A percentile compares a stretch with the other conserved stretches of the same genome.
These are phyloP conservation scores for Pipistrellus pipistrellus DNA, from an alignment of 2,797 vertebrate species.

Conservation along the genomic window DNA sequence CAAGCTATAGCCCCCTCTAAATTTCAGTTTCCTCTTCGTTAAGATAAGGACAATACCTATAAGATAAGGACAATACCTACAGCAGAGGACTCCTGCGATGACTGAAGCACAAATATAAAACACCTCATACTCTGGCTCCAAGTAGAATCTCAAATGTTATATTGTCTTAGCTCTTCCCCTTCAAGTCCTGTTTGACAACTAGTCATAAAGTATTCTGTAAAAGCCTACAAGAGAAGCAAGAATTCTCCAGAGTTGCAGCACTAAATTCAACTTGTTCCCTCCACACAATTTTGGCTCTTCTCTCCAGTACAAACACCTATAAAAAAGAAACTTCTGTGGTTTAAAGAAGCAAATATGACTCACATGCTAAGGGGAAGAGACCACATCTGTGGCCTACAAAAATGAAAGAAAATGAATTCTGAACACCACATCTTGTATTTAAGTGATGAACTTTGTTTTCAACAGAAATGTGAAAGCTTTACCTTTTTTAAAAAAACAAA, in stretches of 20 bases:
- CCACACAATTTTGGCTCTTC: neutral
- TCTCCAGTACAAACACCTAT: neutral
- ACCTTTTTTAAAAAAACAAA: no score
- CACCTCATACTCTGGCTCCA: neutral
- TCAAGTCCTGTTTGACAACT: neutral
- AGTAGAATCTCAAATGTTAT: neutral
- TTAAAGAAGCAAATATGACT: slow-evolving; percentile 36
- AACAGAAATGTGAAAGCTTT: neutral
- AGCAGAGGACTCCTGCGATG: neutral
- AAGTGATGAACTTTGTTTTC: slow-evolving; percentile 20
- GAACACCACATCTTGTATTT: neutral
- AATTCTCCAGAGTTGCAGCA: neutral
- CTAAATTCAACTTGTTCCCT: neutral
- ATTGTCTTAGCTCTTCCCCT: neutral
- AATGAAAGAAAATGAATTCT: neutral
- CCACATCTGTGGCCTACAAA: neutral
- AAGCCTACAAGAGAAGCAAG: neutral
- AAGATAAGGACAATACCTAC: neutral
- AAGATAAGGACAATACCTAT: neutral
- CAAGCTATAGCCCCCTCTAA: neutral
- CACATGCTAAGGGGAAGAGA: neutral
- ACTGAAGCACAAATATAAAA: neutral
- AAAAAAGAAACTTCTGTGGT: neutral
- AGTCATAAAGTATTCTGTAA: slow-evolving; percentile 16
- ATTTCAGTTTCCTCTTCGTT: neutral